Conservation (phyloP, 2,888 invertebrate genomes). For the Hirtodrosophila histrioides region DNA sequence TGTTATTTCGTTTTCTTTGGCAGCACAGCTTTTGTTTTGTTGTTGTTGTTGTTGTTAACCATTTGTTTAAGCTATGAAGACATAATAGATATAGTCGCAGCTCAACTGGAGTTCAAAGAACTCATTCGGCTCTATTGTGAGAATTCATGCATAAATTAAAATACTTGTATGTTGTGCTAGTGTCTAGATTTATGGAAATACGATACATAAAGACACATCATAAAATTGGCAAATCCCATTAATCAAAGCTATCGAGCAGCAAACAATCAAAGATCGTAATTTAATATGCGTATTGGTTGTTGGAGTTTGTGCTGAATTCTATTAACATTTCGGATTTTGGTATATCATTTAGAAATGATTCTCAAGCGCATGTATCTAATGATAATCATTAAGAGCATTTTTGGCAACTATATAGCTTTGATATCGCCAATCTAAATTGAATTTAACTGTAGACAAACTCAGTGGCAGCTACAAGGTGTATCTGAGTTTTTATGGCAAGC, state of each 20-base stretch:
- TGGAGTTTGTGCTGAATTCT: slow-evolving; percentile 34
- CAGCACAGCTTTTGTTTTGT: slow-evolving; percentile 40
- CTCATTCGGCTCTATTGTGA: slow-evolving; percentile 67
- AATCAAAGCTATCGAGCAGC: slow-evolving; percentile 48
- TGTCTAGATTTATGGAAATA: slow-evolving; percentile 66
- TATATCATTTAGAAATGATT: slow-evolving; percentile 1
- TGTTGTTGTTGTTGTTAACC: slow-evolving; percentile 1
- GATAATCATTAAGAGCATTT: not conserved
- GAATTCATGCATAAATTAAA: slow-evolving; percentile 74
- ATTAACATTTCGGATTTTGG: slow-evolving; percentile 49
- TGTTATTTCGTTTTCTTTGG: slow-evolving; percentile 73
- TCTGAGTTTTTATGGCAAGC: not conserved
- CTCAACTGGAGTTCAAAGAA: slow-evolving; percentile 67
- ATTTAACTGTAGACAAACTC: no score
- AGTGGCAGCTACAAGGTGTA: not conserved
- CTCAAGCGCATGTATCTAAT: slow-evolving; percentile 17
- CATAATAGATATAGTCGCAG: slow-evolving; percentile 71
- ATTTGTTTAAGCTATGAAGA: slow-evolving; percentile 59
- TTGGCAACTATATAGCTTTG: not conserved
- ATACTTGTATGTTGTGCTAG: slow-evolving; percentile 36
- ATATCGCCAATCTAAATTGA: no score
- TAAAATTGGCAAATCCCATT: slow-evolving; percentile 63
- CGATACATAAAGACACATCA: slow-evolving; percentile 49
- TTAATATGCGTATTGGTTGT: slow-evolving; percentile 5
- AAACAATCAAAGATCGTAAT: slow-evolving; percentile 8